A percentile compares a stretch with the other conserved stretches of the same genome.
Conservation (phyloP, 64 coral and sea anemone species). For the Cladopsammia gracilis region DNA sequence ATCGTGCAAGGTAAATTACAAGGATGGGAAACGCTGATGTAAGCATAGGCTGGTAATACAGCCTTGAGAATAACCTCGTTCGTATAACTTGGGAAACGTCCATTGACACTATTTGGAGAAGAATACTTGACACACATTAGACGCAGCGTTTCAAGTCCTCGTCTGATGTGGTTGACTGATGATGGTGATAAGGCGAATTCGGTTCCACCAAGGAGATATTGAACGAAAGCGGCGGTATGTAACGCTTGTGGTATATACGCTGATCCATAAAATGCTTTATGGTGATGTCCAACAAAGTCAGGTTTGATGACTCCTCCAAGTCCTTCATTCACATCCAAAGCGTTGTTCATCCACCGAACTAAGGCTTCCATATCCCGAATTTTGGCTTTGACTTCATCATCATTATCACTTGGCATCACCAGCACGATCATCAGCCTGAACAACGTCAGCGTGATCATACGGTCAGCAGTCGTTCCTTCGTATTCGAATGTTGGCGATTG, state of each 20-base stretch:
- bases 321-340: slow-evolving; percentile 60
- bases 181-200: slow-evolving; percentile 18
- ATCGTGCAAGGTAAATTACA: background rate
- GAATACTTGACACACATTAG: slow-evolving; percentile 77
- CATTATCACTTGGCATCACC: slow-evolving; percentile 34
- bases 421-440: slow-evolving; percentile 64
- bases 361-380: slow-evolving; percentile 65
- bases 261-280: slow-evolving; percentile 66
- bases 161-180: slow-evolving; percentile 34
- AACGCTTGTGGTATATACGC: slow-evolving; percentile 71
- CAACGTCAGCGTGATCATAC: slow-evolving; percentile 66
- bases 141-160: slow-evolving; percentile 42
- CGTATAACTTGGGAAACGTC: slow-evolving; percentile 71
- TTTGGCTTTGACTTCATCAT: slow-evolving; percentile 50
- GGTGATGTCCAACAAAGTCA: slow-evolving; percentile 78
- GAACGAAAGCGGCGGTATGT: slow-evolving; percentile 59
- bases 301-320: slow-evolving; percentile 84
- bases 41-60: slow-evolving; percentile 70
- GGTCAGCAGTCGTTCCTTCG: slow-evolving; percentile 79
- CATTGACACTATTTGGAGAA: slow-evolving; percentile 57
- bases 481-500: slow-evolving; percentile 51
- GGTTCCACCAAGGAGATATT: slow-evolving; percentile 68
- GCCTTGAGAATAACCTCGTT: slow-evolving; percentile 2
- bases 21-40: slow-evolving; percentile 27
- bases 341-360: slow-evolving; percentile 70